These are phyloP conservation scores for Corythornis vintsioides DNA, from an alignment of 2,113 vertebrate species.

Conservation along the genomic window DNA sequence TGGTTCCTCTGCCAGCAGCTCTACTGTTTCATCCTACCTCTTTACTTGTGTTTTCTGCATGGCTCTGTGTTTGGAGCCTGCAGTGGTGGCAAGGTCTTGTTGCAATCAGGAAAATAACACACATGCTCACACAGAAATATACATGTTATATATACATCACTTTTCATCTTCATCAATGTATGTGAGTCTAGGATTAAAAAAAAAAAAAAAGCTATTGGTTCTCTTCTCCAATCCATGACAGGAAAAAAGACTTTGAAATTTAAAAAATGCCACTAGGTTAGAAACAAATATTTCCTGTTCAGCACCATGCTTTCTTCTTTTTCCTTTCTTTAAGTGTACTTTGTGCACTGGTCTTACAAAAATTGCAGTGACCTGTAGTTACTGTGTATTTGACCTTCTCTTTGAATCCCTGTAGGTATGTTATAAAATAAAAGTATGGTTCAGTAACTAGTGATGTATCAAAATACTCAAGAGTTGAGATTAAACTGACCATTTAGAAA, in stretches of 20 bases:
- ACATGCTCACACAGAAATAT: neutral
- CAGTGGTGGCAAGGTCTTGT: neutral
- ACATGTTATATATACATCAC: too few species aligned
- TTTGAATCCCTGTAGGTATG: neutral
- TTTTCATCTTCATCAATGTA: neutral
- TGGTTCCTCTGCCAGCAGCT: neutral
- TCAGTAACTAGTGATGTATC: neutral
- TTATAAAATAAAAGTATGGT: slow-evolving; percentile 8
- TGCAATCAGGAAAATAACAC: neutral
- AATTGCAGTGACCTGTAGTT: neutral
- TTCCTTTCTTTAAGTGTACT: neutral
- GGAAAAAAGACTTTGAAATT: neutral
- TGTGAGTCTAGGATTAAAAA: neutral
- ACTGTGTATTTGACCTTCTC: neutral
- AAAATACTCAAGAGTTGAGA: neutral
- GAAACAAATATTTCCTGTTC: neutral
- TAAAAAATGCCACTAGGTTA: neutral
- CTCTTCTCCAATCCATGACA: neutral
- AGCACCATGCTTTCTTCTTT: neutral
- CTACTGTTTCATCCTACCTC: neutral
- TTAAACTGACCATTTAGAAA: neutral
- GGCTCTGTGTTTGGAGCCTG: neutral
- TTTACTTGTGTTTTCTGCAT: neutral
- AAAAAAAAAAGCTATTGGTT: neutral
- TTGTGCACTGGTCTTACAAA: neutral